Base-by-base conservation (phyloP, 64 coral and sea anemone species). In the Pachyseris speciosa region DNA sequence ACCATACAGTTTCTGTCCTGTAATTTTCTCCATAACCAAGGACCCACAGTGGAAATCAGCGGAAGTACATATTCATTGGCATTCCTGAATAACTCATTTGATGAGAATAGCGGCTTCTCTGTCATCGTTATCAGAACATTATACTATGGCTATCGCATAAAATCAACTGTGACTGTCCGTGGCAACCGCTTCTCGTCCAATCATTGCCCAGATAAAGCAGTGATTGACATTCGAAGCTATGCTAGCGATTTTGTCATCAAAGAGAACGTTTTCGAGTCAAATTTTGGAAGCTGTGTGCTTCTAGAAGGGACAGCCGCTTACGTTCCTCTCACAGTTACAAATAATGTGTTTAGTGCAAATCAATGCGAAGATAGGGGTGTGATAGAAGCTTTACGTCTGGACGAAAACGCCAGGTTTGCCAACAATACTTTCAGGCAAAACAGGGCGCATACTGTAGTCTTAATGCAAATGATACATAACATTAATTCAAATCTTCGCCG, bases 341-440 rank as follows among this genome's bases (percentile, higher is more conserved):
- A 51, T 15, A 96, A 96, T 64, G 31, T 41, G 15, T 88, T 96
- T 61, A 19, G 45, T 33, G 33, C 83, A 0, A 96, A 96, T 41
- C 25, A 20, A 36, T 81, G 74, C 33, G 17, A 51, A 32, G 17
- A 40, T 58, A 47, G 30, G 2, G 71, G 75, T 19, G 64, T 96
- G 2, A 11, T 92, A 48, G 85, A 84, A 39, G 59, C 67, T 17
- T 45, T 83, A 12, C 68, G 89, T 16, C 36, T 92, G 0, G 84
- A 88, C 5, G 37, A 48, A 76, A 58, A 86, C 19, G 32, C 44
- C 24, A 38, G 26, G 4, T 37, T 96, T 45, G 19, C 49, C 1
- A 92, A 88, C 42, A 96, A 96, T 10, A 92, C 75, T 2, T 88
- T 96, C 41, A 4, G 22, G 4, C 13, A 47, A 4, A 96, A 96